Conservation (phyloP, 2,113 vertebrate genomes). For the Paraplagusia blochii region DNA sequence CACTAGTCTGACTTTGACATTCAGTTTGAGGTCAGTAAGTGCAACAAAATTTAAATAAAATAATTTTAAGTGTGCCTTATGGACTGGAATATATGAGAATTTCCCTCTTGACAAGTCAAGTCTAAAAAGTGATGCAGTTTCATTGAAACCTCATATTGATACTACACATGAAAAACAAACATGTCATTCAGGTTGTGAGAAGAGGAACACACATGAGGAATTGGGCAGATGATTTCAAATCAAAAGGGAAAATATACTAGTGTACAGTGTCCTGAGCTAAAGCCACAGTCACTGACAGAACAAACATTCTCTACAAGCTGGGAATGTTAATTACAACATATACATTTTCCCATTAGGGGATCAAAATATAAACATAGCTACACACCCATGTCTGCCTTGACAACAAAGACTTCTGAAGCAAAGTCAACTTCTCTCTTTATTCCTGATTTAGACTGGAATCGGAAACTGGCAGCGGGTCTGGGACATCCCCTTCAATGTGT, state of each 20-base stretch:
- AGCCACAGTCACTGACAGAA: background rate
- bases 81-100: too few relatives aligned
- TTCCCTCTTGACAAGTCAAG: too few relatives aligned
- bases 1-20: too few relatives aligned
- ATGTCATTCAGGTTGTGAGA: conserved; percentile 19
- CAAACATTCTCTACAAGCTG: conserved; percentile 1
- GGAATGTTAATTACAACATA: conserved; percentile 1
- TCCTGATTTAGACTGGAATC: conserved; percentile 59
- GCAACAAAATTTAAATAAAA: too few relatives aligned
- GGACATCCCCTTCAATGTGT: conserved; percentile 55
- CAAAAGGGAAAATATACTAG: conserved; percentile 17
- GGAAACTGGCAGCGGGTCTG: conserved; percentile 58
- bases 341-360: background rate
- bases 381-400: conserved; percentile 22
- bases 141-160: too few relatives aligned
- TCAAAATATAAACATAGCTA: background rate
- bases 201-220: conserved; percentile 32
- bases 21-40: too few relatives aligned
- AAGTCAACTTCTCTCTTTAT: conserved; percentile 45
- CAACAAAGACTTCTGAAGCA: conserved; percentile 41
- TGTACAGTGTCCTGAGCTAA: background rate
- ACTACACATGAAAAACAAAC: background rate
- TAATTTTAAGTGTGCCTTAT: too few relatives aligned
- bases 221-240: conserved; percentile 38
- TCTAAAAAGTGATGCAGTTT: too few relatives aligned